These are phyloP conservation scores for Cyrtorhinus lividipennis DNA, from an alignment of 1,140 invertebrate species.

Conservation along the genomic window DNA sequence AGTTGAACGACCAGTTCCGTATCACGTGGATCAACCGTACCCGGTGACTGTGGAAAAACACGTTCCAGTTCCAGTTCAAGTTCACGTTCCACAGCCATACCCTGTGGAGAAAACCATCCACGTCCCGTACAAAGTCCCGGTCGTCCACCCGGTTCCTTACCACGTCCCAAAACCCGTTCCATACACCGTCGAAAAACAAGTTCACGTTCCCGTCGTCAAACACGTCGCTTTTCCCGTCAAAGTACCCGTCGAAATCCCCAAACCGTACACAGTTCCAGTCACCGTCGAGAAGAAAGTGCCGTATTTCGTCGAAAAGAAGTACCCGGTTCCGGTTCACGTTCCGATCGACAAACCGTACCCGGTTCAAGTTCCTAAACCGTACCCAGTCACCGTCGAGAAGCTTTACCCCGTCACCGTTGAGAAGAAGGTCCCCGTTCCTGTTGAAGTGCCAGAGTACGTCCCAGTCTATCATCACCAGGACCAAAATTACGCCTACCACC, in stretches of 20 bases:
- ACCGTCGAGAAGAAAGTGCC: slow-evolving; percentile 12
- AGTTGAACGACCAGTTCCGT: slow-evolving; percentile 24
- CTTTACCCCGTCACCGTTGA: slow-evolving; percentile 15
- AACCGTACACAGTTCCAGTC: slow-evolving; percentile 12
- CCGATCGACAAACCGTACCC: slow-evolving; percentile 14
- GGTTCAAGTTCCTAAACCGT: slow-evolving; percentile 14
- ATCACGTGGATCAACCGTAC: slow-evolving; percentile 24
- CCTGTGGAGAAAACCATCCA: slow-evolving; percentile 37
- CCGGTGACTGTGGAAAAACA: slow-evolving; percentile 24
- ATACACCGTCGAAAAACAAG: slow-evolving; percentile 11
- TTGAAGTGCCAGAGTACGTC: slow-evolving; percentile 20
- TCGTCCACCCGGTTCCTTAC: slow-evolving; percentile 8
- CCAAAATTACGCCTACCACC: slow-evolving; percentile 12
- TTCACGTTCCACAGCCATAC: slow-evolving; percentile 48
- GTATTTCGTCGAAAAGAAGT: slow-evolving; percentile 9
- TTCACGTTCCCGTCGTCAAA: slow-evolving; percentile 13
- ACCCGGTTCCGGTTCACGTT: slow-evolving; percentile 13
- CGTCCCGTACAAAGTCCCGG: slow-evolving; percentile 28
- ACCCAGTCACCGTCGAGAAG: slow-evolving; percentile 13
- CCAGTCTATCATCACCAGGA: slow-evolving; percentile 31
- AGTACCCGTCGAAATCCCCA: slow-evolving; percentile 16
- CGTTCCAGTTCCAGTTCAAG: slow-evolving; percentile 35
- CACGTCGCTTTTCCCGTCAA: slow-evolving; percentile 11
- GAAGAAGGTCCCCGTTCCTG: slow-evolving; percentile 1
- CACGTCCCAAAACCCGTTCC: slow-evolving; percentile 13